These are phyloP conservation scores for Chelmon rostratus DNA, from an alignment of 2,797 vertebrate genomes.

Conservation along the genomic window DNA sequence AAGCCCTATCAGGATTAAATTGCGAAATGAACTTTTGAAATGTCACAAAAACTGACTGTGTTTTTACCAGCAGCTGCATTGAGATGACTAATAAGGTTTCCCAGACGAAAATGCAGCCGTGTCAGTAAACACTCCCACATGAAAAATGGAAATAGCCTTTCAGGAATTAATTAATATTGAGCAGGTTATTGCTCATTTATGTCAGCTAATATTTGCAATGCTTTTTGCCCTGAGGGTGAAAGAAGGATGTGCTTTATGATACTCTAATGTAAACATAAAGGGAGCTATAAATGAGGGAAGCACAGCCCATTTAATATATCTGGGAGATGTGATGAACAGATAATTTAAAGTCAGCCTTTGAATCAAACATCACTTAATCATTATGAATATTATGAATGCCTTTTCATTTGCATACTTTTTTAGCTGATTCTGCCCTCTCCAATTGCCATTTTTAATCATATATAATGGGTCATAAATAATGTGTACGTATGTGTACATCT, in stretches of 20 bases:
- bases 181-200: conserved; percentile 39
- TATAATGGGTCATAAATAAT: background rate
- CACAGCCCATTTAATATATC: conserved; percentile 20
- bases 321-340: conserved; percentile 17
- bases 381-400: conserved; percentile 29
- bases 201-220: conserved; percentile 31
- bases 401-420: conserved; percentile 9
- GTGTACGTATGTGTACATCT: background rate
- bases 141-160: conserved; percentile 56
- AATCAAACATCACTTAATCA: conserved; percentile 39
- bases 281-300: conserved; percentile 11
- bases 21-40: conserved; percentile 46
- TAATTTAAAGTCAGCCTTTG: conserved; percentile 32
- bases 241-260: conserved; percentile 8
- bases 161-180: conserved; percentile 40
- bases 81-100: conserved; percentile 39
- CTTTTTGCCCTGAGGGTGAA: background rate
- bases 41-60: conserved; percentile 36
- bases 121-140: conserved; percentile 25
- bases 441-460: background rate
- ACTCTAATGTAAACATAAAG: conserved; percentile 43
- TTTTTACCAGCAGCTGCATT: conserved; percentile 22
- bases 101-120: conserved; percentile 8
- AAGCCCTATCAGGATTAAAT: conserved; percentile 26
- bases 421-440: background rate